These are phyloP conservation scores for Arctia plantaginis DNA, from an alignment of 2,888 invertebrate species.

Conservation along the genomic window DNA sequence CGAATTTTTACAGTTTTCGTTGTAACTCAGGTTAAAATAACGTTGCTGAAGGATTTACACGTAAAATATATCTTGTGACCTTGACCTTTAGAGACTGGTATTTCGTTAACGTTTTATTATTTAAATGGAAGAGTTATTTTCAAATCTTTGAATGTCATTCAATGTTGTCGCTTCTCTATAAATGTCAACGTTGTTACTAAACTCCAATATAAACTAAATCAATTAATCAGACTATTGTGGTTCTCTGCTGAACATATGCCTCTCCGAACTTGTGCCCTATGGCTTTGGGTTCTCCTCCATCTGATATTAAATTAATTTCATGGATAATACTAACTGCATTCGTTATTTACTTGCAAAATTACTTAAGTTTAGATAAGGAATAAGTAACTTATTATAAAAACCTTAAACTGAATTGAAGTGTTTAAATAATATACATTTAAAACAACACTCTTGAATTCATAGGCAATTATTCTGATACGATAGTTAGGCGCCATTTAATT, in stretches of 20 bases:
- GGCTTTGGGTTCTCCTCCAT: background rate
- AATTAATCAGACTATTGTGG: background rate
- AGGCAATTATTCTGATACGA: too few relatives aligned
- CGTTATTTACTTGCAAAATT: too few relatives aligned
- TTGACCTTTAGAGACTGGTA: constrained; percentile 18
- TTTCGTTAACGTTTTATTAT: background rate
- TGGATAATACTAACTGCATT: too few relatives aligned
- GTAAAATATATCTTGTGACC: constrained; percentile 16
- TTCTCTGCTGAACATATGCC: background rate
- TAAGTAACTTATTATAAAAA: too few relatives aligned
- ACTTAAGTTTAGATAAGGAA: too few relatives aligned
- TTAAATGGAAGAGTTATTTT: background rate
- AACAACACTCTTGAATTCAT: too few relatives aligned
- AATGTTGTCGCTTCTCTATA: background rate
- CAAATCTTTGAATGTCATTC: background rate
- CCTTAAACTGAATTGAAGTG: too few relatives aligned
- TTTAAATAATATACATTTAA: too few relatives aligned
- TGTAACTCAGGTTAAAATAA: constrained; percentile 10
- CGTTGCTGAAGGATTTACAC: constrained; percentile 1
- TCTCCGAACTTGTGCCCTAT: background rate
- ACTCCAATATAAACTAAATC: background rate
- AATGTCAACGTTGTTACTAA: background rate
- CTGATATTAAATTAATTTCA: too few relatives aligned
- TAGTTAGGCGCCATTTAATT: too few relatives aligned
- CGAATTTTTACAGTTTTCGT: constrained; percentile 29